Percentiles rank a stretch among this genome's conserved stretches.
Evolutionary conservation across 2,797 vertebrate genomes (phyloP).

Genomic region (Neomorphus geoffroyi): DNA sequence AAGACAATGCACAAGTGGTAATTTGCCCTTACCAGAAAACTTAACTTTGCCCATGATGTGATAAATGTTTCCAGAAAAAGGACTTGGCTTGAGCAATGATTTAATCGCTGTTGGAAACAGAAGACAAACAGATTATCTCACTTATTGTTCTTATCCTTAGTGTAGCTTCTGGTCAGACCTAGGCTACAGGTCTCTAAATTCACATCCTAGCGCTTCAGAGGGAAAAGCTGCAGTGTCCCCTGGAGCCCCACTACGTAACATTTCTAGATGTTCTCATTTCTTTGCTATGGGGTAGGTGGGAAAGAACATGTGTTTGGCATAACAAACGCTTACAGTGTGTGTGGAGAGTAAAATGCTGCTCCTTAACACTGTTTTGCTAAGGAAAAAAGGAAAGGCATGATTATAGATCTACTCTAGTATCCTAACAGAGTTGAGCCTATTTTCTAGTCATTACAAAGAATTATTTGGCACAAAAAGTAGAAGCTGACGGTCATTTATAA

Average conservation of each 20-base stretch:
- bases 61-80: constrained; percentile 94
- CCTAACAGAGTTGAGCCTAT: not conserved
- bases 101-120: constrained; percentile 82
- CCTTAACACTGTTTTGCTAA: not conserved
- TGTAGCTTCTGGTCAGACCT: not conserved
- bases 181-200: not conserved
- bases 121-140: constrained; percentile 21
- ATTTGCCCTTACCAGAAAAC: constrained; percentile 87
- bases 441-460: not conserved
- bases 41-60: constrained; percentile 90
- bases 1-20: not conserved
- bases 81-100: constrained; percentile 84
- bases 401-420: not conserved
- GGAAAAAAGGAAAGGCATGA: not conserved
- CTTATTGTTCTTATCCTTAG: not conserved
- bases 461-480: not conserved
- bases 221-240: not conserved
- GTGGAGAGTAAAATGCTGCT: constrained; percentile 13
- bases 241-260: not conserved
- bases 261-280: not conserved
- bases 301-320: not conserved
- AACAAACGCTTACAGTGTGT: not conserved
- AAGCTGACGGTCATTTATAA: not conserved
- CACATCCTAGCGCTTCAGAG: not conserved
- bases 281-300: not conserved